Base-by-base conservation (phyloP, 2,113 vertebrate genomes). In the Apeltes quadracus region DNA sequence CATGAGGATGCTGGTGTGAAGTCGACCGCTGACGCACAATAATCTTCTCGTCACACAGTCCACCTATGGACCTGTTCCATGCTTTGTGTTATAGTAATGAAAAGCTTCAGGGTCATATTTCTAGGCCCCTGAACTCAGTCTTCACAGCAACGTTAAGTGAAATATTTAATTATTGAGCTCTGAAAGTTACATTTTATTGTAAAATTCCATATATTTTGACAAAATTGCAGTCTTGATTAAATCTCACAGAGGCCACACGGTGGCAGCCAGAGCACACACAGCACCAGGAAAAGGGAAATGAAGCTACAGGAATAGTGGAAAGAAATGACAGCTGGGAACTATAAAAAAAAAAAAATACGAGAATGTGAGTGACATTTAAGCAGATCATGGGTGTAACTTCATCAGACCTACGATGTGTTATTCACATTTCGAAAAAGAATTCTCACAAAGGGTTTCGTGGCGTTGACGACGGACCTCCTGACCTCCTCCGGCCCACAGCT, bases 401-500 rank as follows among this genome's bases (percentile, higher is more conserved):
- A 18, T 51, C 22, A 27, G 29, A 36, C 34, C 11, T 32, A 12
- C 50, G 14, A 16, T 44, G 5, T 29, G 43, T 58, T 48, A 15
- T n/a, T 38, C 18, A 29, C 7, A 18, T 53, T 53, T 34, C 32
- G 6, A 34, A 34, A 29, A 4, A 46, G 18, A 12, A 61, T 27
- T 41, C 10, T 61, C 15, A 4, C 22, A 55, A 54, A 23, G 10
- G 23, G 38, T 43, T 39, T 25, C 10, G 9, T 38, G 20, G 41
- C 41, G 5, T 5, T 43, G 41, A 43, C 6, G 44, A 32, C n/a
- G n/a, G n/a, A n/a, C 18, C 29, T 22, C 46, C n/a, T 57, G 23
- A 39, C 29, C 51, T 64, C 20, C 25, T 64, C 29, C 56, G n/a
- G n/a, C 70, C 74, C 48, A 76, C 59, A 62, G 59, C 61, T 54